phyloP scores from a whole-genome alignment of 2,797 vertebrate genomes.

The Leptoclinus maculatus region DNA sequence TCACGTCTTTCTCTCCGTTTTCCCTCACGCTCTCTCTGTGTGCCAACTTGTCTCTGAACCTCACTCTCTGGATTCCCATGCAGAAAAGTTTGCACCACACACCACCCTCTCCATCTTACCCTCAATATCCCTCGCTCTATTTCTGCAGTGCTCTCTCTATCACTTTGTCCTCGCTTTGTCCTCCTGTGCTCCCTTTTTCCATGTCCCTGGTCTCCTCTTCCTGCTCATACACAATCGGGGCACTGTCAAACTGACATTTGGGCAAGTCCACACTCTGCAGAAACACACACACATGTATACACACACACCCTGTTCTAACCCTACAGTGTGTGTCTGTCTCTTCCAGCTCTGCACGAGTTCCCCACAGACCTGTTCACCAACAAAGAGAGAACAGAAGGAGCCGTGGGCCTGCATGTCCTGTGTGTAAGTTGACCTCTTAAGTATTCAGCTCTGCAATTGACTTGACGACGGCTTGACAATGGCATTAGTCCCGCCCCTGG shows the following conservation, averaged over 20 bases:
- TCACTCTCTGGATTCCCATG: constrained; percentile 14
- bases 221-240: constrained; percentile 13
- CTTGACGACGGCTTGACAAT: no score
- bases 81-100: constrained; percentile 24
- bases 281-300: constrained; percentile 3
- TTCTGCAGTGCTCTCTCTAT: constrained; percentile 45
- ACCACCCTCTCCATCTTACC: constrained; percentile 53
- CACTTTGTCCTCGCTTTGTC: constrained; percentile 65
- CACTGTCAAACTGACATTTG: constrained; percentile 37
- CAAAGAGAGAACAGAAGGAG: constrained; percentile 89
- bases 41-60: constrained; percentile 31
- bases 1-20: constrained; percentile 26
- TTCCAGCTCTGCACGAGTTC: constrained; percentile 93
- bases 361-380: constrained; percentile 93
- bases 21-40: background rate
- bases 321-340: constrained; percentile 57
- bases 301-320: constrained; percentile 23
- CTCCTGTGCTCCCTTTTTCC: constrained; percentile 49
- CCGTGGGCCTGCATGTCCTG: constrained; percentile 90
- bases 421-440: constrained; percentile 88
- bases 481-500: background rate
- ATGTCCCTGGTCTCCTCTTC: constrained; percentile 36
- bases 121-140: constrained; percentile 65
- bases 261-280: constrained; percentile 4
- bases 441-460: constrained; percentile 1